Base-by-base conservation (phyloP, 2,113 vertebrate species). In the Craseonycteris thonglongyai region DNA sequence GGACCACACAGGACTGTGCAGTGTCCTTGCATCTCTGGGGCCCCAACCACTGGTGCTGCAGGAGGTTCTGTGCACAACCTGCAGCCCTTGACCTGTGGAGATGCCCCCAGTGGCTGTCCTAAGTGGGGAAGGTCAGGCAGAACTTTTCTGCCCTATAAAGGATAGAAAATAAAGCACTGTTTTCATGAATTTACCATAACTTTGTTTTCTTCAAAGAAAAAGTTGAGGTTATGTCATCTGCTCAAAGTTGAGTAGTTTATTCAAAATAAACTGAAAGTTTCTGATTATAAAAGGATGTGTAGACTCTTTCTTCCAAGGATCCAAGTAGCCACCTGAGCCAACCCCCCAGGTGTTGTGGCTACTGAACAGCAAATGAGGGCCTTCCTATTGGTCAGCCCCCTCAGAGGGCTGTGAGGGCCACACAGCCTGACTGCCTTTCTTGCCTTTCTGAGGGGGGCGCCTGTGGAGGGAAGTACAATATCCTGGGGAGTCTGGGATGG, bases 251-350 rank as follows among this genome's bases (percentile, higher is more conserved):
- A 98, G 90, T 93, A 96, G 94, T 97, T 98, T 98, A 97, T 98
- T 98, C 89, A 97, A 97, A 98, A 98, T 98, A 98, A 98, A 98
- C 89, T 86, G 96, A 97, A 97, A 98, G 93, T 98, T 98, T 98
- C 96, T 98, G 96, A 97, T 97, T 96, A 93, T 74, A 95, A 97
- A 96, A 24, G 35, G 58, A 51, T 49, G 87, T 95, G 80, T 78
- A 2, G 84, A 74, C 94, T 97, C 28, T 97, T 97, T 87, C 12
- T 97, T 61, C 56, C 66, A 6, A 88, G 58, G 30, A 40, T 72
- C 28, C 66, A 76, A 19, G 24, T 56, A 85, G 24, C 21, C 63
- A 47, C 9, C 78, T 54, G 49, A 75, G 58, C 47, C 28, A 35
- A 1, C 10, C 38, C 56, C 21, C 58, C 8, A 21, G 13, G 40